These are phyloP conservation scores for Squalus acanthias DNA, from an alignment of 2,797 vertebrate species.

Conservation along the genomic window DNA sequence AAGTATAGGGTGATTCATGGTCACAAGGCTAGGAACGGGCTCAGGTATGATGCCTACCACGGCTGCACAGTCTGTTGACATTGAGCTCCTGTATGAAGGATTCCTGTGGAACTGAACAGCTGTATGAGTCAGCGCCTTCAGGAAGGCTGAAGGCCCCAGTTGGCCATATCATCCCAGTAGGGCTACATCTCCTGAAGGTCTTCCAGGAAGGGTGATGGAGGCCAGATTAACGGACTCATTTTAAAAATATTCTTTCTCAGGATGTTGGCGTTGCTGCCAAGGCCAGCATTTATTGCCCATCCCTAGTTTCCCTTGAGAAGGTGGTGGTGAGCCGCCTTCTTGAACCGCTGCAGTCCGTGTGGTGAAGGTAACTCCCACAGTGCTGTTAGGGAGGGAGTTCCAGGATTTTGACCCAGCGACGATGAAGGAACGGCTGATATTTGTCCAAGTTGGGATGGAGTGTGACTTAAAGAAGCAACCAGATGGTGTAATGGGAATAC, in stretches of 20 bases:
- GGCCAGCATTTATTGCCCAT: background rate
- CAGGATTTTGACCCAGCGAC: background rate
- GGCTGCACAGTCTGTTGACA: background rate
- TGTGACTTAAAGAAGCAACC: background rate
- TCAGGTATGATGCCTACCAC: too few species aligned
- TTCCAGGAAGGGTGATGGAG: background rate
- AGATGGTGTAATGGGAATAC: background rate
- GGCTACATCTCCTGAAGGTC: too few species aligned
- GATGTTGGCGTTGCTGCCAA: background rate
- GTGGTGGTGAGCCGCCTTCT: background rate
- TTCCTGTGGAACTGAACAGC: background rate
- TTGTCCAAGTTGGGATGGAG: background rate
- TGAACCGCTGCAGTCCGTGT: background rate
- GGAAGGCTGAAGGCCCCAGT: background rate
- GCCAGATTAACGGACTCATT: background rate
- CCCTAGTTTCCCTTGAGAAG: background rate
- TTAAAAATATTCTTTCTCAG: background rate
- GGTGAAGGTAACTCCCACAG: background rate
- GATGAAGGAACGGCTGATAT: background rate
- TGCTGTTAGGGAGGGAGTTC: background rate
- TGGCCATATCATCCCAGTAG: too few species aligned
- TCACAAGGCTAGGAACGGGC: too few species aligned
- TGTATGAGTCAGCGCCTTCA: background rate
- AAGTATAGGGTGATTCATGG: background rate
- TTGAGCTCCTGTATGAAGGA: background rate